A percentile compares a stretch with the other conserved stretches of the same genome.
Conservation (phyloP, 2,113 vertebrate genomes). For the Gobio gobio region DNA sequence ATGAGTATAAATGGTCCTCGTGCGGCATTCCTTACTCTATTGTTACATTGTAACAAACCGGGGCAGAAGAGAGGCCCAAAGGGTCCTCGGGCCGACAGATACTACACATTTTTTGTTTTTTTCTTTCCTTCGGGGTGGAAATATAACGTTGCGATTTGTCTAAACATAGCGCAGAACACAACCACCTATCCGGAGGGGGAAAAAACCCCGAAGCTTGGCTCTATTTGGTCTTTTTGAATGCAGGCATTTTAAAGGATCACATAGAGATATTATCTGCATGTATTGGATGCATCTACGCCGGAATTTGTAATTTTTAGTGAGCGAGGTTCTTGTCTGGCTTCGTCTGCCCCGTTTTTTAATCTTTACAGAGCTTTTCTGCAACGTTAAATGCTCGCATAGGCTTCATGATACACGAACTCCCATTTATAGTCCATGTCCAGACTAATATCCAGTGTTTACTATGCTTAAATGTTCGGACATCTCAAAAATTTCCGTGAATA, state of each 20-base stretch:
- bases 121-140: slow-evolving; percentile 22
- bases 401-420: background rate
- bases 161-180: slow-evolving; percentile 57
- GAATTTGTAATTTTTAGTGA: slow-evolving; percentile 36
- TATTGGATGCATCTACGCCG: slow-evolving; percentile 7
- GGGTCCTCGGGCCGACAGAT: slow-evolving; percentile 64
- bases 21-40: slow-evolving; percentile 74
- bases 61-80: slow-evolving; percentile 65
- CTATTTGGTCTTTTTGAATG: slow-evolving; percentile 57
- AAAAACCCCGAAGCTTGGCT: slow-evolving; percentile 52
- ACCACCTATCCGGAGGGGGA: slow-evolving; percentile 62
- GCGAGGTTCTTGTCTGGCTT: slow-evolving; percentile 60
- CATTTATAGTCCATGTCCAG: background rate
- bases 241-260: slow-evolving; percentile 56
- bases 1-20: slow-evolving; percentile 72
- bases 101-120: slow-evolving; percentile 46
- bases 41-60: slow-evolving; percentile 78
- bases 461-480: slow-evolving; percentile 23
- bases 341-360: slow-evolving; percentile 56
- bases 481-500: background rate
- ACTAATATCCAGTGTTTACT: background rate
- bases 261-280: slow-evolving; percentile 38
- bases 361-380: slow-evolving; percentile 52
- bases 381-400: slow-evolving; percentile 17
- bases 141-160: slow-evolving; percentile 31